Evolutionary conservation across 2,888 invertebrate species (phyloP), one percentile per base, ranked within the genome.

Genomic region (Mycogona germanica): DNA sequence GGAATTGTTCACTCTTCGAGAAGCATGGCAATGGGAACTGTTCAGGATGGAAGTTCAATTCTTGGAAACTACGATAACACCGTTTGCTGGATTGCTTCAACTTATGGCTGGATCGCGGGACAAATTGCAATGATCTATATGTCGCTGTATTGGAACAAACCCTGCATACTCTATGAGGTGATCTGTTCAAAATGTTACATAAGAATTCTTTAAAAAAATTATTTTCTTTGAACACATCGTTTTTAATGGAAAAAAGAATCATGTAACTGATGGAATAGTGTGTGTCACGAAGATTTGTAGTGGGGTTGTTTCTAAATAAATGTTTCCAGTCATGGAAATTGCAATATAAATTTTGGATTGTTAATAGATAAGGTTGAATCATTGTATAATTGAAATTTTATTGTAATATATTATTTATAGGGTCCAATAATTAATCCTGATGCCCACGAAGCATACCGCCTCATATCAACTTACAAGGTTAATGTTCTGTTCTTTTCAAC

Each of bases 121-220:
- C 48, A 47, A n/a, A 21, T 17, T 35, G n/a, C 6, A 6, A 19
- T 6, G 7, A 30, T n/a, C 7, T 47, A 47, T 30, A 47, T 47
- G 48, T 9, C 48, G 9, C 21, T 47, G 7, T 9, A 19, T 6
- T 35, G 35, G 48, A 28, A 21, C 17, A 25, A 30, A 5, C 7
- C 48, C 6, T 28, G 19, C 9, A 30, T 47, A n/a, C 9, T 47
- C 19, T 47, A 35, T 19, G 48, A 47, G 35, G 48, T 47, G 26
- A 30, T n/a, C 6, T 12, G 29, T 30, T 30, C 17, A 7, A 9
- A 12, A 9, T 47, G 9, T 41, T 41, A 23, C 7, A 26, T 17
- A 45, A 17, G 7, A 45, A 21, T 6, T 41, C 12, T 12, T 41
- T 14, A 41, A 9, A 41, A 12, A 17, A 41, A 45, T 45, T 9